These are phyloP conservation scores for Harpagifer antarcticus DNA, from an alignment of 2,797 vertebrate species.

Conservation along the genomic window DNA sequence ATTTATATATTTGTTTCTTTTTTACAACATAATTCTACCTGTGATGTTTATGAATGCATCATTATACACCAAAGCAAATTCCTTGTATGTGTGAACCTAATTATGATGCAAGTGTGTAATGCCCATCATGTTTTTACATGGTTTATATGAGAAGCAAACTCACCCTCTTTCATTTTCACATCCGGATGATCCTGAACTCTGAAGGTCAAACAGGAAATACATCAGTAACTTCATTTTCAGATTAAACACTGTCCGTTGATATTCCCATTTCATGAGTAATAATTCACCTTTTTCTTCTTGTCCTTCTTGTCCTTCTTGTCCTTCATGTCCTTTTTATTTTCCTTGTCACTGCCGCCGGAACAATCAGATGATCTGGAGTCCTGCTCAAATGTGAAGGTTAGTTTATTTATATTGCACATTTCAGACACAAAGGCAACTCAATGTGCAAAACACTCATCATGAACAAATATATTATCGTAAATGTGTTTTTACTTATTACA, in stretches of 20 bases:
- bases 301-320: slow-evolving; percentile 50
- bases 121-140: neutral
- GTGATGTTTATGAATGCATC: no score
- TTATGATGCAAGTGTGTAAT: no score
- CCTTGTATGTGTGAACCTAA: no score
- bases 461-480: neutral
- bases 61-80: no score
- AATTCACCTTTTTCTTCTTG: slow-evolving; percentile 52
- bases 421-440: no score
- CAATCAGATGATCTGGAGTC: slow-evolving; percentile 49
- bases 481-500: neutral
- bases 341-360: slow-evolving; percentile 47
- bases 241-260: neutral
- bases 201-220: neutral
- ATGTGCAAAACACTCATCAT: neutral
- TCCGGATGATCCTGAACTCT: slow-evolving; percentile 35
- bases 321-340: slow-evolving; percentile 61
- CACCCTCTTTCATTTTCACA: slow-evolving; percentile 50
- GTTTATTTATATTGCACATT: no score
- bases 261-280: neutral
- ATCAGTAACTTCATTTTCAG: neutral
- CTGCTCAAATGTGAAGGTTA: slow-evolving; percentile 40
- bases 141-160: slow-evolving; percentile 18
- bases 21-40: no score
- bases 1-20: no score